These are phyloP conservation scores for Sepioteuthis lessoniana DNA, from an alignment of 2,888 invertebrate species.

Conservation along the genomic window DNA sequence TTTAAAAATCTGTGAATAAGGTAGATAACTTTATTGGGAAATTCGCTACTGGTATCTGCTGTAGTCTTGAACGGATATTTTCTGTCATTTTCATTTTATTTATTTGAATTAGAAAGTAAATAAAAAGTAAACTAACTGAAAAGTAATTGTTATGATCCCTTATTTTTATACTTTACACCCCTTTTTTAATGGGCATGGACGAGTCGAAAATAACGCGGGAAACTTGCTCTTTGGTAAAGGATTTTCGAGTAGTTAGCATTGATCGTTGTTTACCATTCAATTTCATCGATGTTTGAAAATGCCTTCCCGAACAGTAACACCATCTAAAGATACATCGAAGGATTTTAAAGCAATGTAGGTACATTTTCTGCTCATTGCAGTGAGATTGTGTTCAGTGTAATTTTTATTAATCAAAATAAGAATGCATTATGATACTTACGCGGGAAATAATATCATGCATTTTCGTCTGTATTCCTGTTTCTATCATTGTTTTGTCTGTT, in stretches of 20 bases:
- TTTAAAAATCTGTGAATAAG: not conserved
- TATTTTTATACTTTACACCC: not conserved
- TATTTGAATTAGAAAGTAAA: not conserved
- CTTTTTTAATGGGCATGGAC: not conserved
- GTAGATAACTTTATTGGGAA: not conserved
- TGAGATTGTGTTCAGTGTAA: not conserved
- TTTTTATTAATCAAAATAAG: no score
- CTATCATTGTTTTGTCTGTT: no score
- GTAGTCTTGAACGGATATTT: not conserved
- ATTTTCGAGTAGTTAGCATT: not conserved
- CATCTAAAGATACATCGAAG: not conserved
- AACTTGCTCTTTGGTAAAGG: not conserved
- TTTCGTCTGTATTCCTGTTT: no score
- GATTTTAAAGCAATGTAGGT: not conserved
- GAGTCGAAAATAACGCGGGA: not conserved
- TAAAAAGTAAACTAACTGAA: not conserved
- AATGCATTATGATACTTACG: not conserved
- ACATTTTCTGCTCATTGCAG: not conserved
- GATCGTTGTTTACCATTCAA: not conserved
- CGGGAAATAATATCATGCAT: not conserved
- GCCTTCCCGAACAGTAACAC: not conserved
- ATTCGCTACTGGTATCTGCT: not conserved
- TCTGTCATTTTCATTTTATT: not conserved
- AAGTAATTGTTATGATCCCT: not conserved
- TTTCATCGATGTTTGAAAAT: slow-evolving; percentile 4